Percentiles rank a stretch among this genome's conserved stretches.
These are phyloP conservation scores for Drosophila bunnanda DNA, from an alignment of 2,888 invertebrate species.

Conservation along the genomic window DNA sequence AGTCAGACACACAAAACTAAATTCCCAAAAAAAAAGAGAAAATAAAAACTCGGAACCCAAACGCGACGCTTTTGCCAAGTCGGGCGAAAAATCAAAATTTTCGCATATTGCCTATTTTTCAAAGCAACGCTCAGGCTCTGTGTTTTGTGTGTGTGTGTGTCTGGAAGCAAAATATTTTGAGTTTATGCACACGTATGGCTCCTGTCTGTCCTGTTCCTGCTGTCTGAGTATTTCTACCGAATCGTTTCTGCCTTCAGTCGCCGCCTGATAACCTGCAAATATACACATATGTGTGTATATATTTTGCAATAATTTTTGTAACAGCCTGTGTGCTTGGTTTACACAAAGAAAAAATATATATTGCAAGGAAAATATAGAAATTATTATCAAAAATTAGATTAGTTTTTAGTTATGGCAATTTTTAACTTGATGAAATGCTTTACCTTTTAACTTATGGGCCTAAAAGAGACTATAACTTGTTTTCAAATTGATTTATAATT, in stretches of 20 bases:
- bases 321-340: not conserved
- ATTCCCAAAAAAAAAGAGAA: constrained; percentile 14
- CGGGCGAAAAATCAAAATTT: constrained; percentile 79
- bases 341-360: not conserved
- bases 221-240: constrained; percentile 9
- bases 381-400: no score
- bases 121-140: constrained; percentile 38
- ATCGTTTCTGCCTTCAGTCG: constrained; percentile 13
- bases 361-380: not conserved
- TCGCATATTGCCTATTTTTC: constrained; percentile 76
- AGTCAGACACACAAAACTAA: constrained; percentile 68
- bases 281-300: not conserved
- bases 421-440: not conserved
- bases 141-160: constrained; percentile 9
- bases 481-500: not conserved
- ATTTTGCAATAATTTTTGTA: constrained; percentile 1
- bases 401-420: not conserved
- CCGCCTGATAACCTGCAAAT: constrained; percentile 19
- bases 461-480: rapidly evolving
- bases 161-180: constrained; percentile 39
- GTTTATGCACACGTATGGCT: constrained; percentile 38
- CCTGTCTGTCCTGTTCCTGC: constrained; percentile 26
- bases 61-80: constrained; percentile 61
- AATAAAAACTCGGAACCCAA: not conserved
- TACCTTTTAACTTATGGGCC: not conserved